Evolutionary conservation across 2,888 invertebrate genomes (phyloP).

Genomic region (Linnaemya tessellans): DNA sequence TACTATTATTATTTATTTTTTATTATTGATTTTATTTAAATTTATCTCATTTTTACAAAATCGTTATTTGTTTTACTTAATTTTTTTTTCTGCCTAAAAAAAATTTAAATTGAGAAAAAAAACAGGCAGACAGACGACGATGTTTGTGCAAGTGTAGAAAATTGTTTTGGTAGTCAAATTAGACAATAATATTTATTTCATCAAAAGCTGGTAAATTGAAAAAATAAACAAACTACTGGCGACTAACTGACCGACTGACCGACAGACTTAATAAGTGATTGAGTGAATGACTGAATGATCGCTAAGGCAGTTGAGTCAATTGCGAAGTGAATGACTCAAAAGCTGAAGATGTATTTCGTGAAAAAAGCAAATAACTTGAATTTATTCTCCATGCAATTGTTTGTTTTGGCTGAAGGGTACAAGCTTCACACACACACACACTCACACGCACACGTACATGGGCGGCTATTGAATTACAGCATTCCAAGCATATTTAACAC

Average conservation of each 20-base stretch:
- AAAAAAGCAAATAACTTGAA: constrained; percentile 50
- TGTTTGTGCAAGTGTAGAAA: constrained; percentile 42
- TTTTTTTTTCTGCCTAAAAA: constrained; percentile 4
- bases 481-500: constrained; percentile 39
- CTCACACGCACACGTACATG: too few relatives aligned
- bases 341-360: constrained; percentile 16
- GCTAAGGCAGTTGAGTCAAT: not conserved
- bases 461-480: constrained; percentile 29
- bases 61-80: not conserved
- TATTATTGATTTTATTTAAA: constrained; percentile 21
- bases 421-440: not conserved
- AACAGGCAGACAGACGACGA: not conserved
- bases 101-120: not conserved
- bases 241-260: not conserved
- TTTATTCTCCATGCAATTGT: constrained; percentile 54
- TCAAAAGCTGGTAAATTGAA: constrained; percentile 49
- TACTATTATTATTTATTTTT: not conserved
- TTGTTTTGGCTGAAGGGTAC: constrained; percentile 51
- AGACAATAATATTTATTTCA: constrained; percentile 27
- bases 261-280: not conserved
- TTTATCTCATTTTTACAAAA: constrained; percentile 15
- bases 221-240: constrained; percentile 45
- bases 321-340: constrained; percentile 1
- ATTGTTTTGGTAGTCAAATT: constrained; percentile 12
- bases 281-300: not conserved